phyloP scores from a whole-genome alignment of 2,888 invertebrate genomes.

The Molorchus minor region DNA sequence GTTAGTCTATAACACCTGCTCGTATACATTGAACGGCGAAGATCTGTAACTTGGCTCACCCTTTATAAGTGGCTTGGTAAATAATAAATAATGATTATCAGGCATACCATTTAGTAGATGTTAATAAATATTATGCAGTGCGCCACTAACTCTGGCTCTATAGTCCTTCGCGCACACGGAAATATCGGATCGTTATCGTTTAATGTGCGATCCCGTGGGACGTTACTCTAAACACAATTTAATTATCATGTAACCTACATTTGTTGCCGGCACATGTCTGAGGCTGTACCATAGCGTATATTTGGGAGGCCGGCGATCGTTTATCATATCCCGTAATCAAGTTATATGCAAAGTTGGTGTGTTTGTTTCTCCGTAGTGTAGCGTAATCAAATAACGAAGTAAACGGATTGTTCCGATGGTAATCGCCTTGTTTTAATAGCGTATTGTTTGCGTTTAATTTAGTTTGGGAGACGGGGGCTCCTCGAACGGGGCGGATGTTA shows the following conservation, averaged over 20 bases:
- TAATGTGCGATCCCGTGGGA: background rate
- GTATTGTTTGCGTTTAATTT: constrained; percentile 46
- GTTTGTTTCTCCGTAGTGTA: constrained; percentile 43
- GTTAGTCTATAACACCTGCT: no score
- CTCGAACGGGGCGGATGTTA: constrained; percentile 1
- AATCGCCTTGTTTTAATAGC: constrained; percentile 42
- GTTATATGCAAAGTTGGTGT: constrained; percentile 42
- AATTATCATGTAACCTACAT: constrained; percentile 18
- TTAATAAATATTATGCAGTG: no score
- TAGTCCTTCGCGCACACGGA: background rate
- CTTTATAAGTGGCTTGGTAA: no score
- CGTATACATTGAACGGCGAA: no score
- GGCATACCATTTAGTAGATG: no score
- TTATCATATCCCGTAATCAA: constrained; percentile 43
- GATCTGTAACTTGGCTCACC: no score
- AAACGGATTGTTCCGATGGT: constrained; percentile 44
- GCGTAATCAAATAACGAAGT: constrained; percentile 42
- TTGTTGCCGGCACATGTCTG: constrained; percentile 8
- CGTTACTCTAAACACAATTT: constrained; percentile 13
- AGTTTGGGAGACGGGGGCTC: constrained; percentile 23
- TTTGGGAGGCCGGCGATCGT: constrained; percentile 31
- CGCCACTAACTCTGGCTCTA: background rate
- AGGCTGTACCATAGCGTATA: constrained; percentile 3
- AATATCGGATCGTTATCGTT: constrained; percentile 1
- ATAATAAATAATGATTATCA: no score